Base-by-base conservation (phyloP, 2,888 invertebrate genomes). In the Cataglyphis cursor region DNA sequence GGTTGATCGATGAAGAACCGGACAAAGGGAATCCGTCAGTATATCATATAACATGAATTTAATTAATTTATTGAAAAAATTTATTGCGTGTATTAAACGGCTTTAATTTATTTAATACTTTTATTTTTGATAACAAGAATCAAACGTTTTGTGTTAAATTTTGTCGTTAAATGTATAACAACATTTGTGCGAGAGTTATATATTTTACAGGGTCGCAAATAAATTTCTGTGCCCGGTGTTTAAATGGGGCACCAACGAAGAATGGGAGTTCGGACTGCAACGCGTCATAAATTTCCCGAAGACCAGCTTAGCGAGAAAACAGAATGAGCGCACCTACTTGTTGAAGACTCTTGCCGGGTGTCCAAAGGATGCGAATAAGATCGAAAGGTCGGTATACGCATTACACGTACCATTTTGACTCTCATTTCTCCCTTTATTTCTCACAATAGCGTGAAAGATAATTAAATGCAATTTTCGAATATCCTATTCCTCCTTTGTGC, bases 201-300 rank as follows among this genome's bases (percentile, higher is more conserved):
- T 51, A 51, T 9, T 80, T 93, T 93, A 9, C 93, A 98, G 98
- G 8, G 96, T 97, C 70, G 96, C 97, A 24, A 97, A 97, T 94
- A 96, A 97, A 92, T 97, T 96, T 94, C 96, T 98, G 85, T 98
- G 98, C 86, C 97, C 98, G 0, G 97, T 98, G 0, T 98, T 98
- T 94, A 97, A 97, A 94, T 98, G 97, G 97, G 98, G 98, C 0
- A 96, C 97, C 0, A 96, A 96, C 89, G 96, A 97, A 64, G 98
- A 98, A 94, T 98, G 98, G 98, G 96, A 97, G 87, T 98, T 98
- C 90, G 98, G 97, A 51, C 95, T 98, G 0, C 96, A 97, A 87
- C 96, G 97, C 12, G 96, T 98, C 0, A 96, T 97, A 72, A 96
- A 97, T 91, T 98, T 98, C 94, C 97, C 98, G 0, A 95, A 96